Base-by-base conservation (phyloP, 1,140 invertebrate genomes). In the Mesaphorura yosii region DNA sequence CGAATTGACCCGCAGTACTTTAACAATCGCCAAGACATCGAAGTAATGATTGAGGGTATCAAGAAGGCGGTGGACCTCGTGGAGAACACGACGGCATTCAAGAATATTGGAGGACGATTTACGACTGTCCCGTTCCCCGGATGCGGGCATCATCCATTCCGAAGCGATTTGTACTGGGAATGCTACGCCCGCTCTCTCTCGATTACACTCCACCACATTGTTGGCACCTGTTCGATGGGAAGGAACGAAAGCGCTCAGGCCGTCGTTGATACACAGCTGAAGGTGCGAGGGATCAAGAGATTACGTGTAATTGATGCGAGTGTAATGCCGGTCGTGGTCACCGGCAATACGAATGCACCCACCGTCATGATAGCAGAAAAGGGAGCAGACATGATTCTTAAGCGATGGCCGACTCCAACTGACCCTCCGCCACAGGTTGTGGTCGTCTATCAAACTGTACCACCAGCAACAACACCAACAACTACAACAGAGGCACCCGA, bases 141-240 rank as follows among this genome's bases (percentile, higher is more conserved):
- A 23, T 57, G 55, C 27, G 55, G 52, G 48, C 25, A 52, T 22
- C 34, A 48, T 29, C 4, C 2, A 2, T 86, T 75, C 0, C 86
- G 76, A 55, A 84, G 83, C 0, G 86, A 90, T 55, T 80, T 84
- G 15, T 89, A 89, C 48, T 87, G 86, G 82, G 78, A 84, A 52
- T 89, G 86, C 60, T 75, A 73, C 4, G 77, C 84, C 1, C 66
- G 81, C 20, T 83, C 88, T 57, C 87, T 88, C 60, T 86, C 85
- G 0, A 78, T 86, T 75, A 87, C 86, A 1, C 86, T 88, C 40
- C 89, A 89, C 64, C 87, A 90, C 74, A 86, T 88, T 0, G 80
- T 87, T 0, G 88, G 88, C 0, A 92, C 89, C 0, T 86, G 84
- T 49, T 93, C 90, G 67, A 94, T 95, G 90, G 91, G 89, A 0